Evolutionary conservation across 2,888 invertebrate species (phyloP).

Genomic region (Drosophila conformis): DNA sequence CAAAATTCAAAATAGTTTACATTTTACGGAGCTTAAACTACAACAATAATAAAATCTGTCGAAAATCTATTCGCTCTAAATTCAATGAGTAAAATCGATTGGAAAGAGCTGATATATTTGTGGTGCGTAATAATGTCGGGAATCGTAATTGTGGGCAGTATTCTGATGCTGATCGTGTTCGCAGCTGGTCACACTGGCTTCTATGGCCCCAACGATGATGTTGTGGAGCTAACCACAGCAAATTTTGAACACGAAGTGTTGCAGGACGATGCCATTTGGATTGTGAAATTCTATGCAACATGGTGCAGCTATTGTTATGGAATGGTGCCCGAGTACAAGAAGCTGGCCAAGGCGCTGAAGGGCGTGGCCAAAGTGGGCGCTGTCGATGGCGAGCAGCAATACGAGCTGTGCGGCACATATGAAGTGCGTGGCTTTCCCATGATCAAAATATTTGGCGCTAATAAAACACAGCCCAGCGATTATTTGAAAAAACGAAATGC

Average conservation of each 20-base stretch:
- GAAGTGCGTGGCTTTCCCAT: conserved; percentile 10
- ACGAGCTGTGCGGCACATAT: not conserved
- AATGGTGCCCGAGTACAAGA: conserved; percentile 15
- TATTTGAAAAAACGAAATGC: not conserved
- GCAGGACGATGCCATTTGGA: conserved; percentile 24
- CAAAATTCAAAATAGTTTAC: not conserved
- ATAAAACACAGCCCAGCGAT: conserved; percentile 6
- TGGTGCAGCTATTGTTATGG: conserved; percentile 21
- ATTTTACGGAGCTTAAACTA: not conserved
- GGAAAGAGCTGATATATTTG: not conserved
- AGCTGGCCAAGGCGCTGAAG: conserved; percentile 17
- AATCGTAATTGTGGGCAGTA: not conserved
- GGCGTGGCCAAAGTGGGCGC: conserved; percentile 26
- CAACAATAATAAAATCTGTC: not conserved
- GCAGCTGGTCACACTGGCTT: not conserved
- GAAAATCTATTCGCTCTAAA: not conserved
- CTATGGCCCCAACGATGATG: conserved; percentile 13
- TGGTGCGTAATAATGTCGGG: not conserved
- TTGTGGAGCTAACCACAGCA: not conserved
- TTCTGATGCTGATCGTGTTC: not conserved
- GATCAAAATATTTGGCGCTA: conserved; percentile 14
- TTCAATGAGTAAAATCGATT: not conserved
- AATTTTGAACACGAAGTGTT: conserved; percentile 14
- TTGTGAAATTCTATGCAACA: conserved; percentile 24
- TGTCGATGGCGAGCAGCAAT: not conserved